Evolutionary conservation across 2,797 vertebrate species (phyloP), one percentile per base, ranked within the genome.

Genomic region (Gouania willdenowi): DNA sequence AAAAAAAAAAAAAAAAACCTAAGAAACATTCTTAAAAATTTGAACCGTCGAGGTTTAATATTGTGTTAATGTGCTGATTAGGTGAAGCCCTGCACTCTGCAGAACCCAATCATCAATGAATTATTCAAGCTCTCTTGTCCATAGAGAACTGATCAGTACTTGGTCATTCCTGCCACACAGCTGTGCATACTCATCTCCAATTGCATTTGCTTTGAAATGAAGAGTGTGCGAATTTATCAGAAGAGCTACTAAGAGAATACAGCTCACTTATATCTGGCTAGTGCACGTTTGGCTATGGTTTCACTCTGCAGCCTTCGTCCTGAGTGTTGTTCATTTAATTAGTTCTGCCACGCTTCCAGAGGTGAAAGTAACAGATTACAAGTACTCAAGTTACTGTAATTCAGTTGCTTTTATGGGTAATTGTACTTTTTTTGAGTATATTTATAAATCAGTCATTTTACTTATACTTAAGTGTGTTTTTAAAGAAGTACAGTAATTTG

Each of bases 321-420:
- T 45, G 55, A 54, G 48, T 54, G 30, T 47, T 48, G 64, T 59
- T 48, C 51, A 69, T 75, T 78, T 71, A 60, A 83, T 79, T 73
- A 75, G 69, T 75, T 81, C 66, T 69, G 70, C 71, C 54, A 56
- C 47, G 70, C n/a, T n/a, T n/a, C n/a, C n/a, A n/a, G n/a, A n/a
- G n/a, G n/a, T n/a, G n/a, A n/a, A n/a, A n/a, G n/a, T n/a, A n/a
- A n/a, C n/a, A n/a, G n/a, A n/a, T n/a, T n/a, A n/a, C n/a, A n/a
- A n/a, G n/a, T n/a, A n/a, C n/a, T n/a, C n/a, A n/a, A n/a, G n/a
- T n/a, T n/a, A n/a, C n/a, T n/a, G n/a, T n/a, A n/a, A n/a, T n/a
- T n/a, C n/a, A n/a, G n/a, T n/a, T n/a, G n/a, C n/a, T n/a, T n/a
- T n/a, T n/a, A n/a, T n/a, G n/a, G n/a, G n/a, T n/a, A n/a, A n/a